Percentiles rank a stretch among this genome's conserved stretches.
Evolutionary conservation across 35 echinoderm and acorn worm species (phyloP).

Genomic region (Lytechinus variegatus): DNA sequence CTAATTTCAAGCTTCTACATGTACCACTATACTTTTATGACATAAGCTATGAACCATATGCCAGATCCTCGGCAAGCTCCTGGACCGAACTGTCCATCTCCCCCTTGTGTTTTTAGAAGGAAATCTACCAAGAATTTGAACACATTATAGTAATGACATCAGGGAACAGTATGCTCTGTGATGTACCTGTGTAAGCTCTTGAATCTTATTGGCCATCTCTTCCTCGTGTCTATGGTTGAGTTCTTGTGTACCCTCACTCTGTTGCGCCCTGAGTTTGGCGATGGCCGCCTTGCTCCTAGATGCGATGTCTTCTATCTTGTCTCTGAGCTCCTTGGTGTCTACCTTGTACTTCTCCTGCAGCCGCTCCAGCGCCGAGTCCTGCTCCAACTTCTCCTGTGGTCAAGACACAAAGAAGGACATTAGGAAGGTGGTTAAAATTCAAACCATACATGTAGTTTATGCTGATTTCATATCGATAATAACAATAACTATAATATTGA

Average conservation of each 20-base stretch:
- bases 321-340: slow-evolving; percentile 72
- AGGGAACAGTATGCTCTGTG: not conserved
- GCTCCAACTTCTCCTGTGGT: slow-evolving; percentile 82
- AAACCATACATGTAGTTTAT: too few species aligned
- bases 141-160: not conserved
- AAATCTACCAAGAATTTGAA: not conserved
- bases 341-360: slow-evolving; percentile 76
- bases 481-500: too few species aligned
- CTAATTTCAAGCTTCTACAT: too few species aligned
- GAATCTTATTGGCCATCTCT: slow-evolving; percentile 56
- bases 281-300: slow-evolving; percentile 76
- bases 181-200: slow-evolving; percentile 73
- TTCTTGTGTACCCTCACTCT: slow-evolving; percentile 70
- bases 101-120: not conserved
- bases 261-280: slow-evolving; percentile 78
- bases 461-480: too few species aligned
- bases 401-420: not conserved
- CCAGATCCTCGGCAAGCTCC: too few species aligned
- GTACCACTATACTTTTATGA: too few species aligned
- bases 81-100: too few species aligned
- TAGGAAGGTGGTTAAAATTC: too few species aligned
- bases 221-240: slow-evolving; percentile 70
- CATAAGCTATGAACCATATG: too few species aligned
- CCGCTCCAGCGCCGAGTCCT: slow-evolving; percentile 73
- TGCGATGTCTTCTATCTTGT: slow-evolving; percentile 89